phyloP scores from a whole-genome alignment of 1,140 invertebrate genomes.

The Brachionus manjavacas region DNA sequence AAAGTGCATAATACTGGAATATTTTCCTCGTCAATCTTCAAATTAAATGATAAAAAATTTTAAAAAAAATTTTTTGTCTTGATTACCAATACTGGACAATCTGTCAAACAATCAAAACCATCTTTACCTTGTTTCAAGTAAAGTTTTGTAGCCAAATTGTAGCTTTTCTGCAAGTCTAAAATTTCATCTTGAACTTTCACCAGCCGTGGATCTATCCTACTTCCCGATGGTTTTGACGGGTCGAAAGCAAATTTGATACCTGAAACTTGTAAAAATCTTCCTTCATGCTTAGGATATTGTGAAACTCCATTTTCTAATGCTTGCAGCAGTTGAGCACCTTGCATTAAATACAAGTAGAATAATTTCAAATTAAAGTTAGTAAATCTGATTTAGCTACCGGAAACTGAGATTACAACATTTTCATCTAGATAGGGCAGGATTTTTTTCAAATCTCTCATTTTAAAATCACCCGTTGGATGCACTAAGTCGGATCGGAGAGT shows the following conservation, averaged over 20 bases:
- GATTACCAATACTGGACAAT: conserved; percentile 22
- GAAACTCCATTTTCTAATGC: conserved; percentile 75
- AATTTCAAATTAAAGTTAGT: neutral
- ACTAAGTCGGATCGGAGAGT: conserved; percentile 71
- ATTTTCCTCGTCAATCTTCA: conserved; percentile 35
- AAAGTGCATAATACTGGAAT: conserved; percentile 33
- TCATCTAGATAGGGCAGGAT: conserved; percentile 75
- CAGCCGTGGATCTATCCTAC: conserved; percentile 64
- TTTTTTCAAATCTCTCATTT: conserved; percentile 72
- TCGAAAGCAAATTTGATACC: conserved; percentile 79
- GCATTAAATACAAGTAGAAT: no score
- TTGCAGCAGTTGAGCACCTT: conserved; percentile 64
- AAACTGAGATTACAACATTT: conserved; percentile 61
- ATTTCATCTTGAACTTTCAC: conserved; percentile 37
- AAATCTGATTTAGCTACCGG: neutral
- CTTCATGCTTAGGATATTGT: conserved; percentile 73
- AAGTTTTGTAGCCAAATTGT: neutral
- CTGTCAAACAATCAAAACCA: conserved; percentile 21
- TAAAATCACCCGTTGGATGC: conserved; percentile 74
- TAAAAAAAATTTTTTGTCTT: neutral
- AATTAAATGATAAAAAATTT: neutral
- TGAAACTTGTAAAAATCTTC: conserved; percentile 70
- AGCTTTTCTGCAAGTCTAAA: neutral
- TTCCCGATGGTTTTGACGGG: conserved; percentile 65
- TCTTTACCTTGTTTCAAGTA: conserved; percentile 39